Base-by-base conservation (phyloP, 1,140 invertebrate species). In the Proctacanthus coquilletti region DNA sequence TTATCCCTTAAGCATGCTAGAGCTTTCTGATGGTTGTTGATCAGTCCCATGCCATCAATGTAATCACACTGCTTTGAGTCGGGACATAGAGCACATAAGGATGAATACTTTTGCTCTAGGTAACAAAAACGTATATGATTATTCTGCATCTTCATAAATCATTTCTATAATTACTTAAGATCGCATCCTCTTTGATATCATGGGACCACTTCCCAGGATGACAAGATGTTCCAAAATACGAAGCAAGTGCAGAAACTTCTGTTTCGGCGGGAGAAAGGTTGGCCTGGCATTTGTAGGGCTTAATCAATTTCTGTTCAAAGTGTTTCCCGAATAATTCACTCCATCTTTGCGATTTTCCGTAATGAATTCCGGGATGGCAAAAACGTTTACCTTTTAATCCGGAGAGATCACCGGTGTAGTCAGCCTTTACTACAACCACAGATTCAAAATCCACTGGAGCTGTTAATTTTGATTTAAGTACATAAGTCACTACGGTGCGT, bases 141-240 rank as follows among this genome's bases (percentile, higher is more conserved):
- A n/a, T n/a, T 18, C 13, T 14, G 21, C 2, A 6, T 6, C 15
- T 20, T 33, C 18, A 19, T 34, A 11, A 20, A 18, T n/a, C n/a
- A 40, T 23, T 36, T 23, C 3, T 36, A 21, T 21, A 21, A 34
- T 70, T 60, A 79, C 77, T 78, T 1, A 78, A 55, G 40, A 53
- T 44, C 36, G 52, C 45, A 47, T 78, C 69, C 0, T 69, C 49
- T 2, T 53, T 45, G 1, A 43, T 38, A 42, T 76, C 69, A 1
- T 60, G 38, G 2, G 68, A 66, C 77, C 76, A 80, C 1, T 58
- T 52, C 25, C 78, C 77, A n/a, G 76, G 76, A 34, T 73, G 56
- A 55, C 78, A 81, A 34, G 68, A 70, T 5, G 51, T 61, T 2
- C 61, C 59, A 60, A 78, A 80, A 60, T 73, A 75, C 4, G 51